phyloP scores from a whole-genome alignment of 1,140 invertebrate species.

The Nomia melanderi region DNA sequence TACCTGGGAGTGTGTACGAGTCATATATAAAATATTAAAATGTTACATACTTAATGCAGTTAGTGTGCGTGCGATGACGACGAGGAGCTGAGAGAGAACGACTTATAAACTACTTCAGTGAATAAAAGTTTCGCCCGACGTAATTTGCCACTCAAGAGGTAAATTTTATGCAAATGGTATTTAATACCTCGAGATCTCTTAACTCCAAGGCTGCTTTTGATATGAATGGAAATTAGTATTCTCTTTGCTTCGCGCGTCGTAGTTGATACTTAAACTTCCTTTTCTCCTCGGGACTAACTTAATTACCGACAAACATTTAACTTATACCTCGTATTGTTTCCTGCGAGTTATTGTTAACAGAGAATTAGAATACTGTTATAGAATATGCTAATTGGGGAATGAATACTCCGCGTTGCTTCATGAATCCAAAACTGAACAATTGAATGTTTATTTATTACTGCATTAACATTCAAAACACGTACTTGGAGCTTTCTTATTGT shows the following conservation, averaged over 20 bases:
- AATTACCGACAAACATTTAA: slow-evolving; percentile 28
- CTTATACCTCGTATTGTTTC: not conserved
- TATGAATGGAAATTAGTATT: slow-evolving; percentile 50
- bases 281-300: slow-evolving; percentile 8
- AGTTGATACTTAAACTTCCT: slow-evolving; percentile 35
- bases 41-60: not conserved
- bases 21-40: not conserved
- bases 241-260: slow-evolving; percentile 34
- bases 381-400: too few species aligned
- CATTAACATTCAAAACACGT: too few species aligned
- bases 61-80: not conserved
- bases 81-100: not conserved
- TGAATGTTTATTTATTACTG: not conserved
- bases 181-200: slow-evolving; percentile 49
- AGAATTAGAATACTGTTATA: not conserved
- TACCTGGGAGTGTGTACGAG: not conserved
- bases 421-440: not conserved
- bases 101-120: slow-evolving; percentile 24
- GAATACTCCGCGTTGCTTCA: too few species aligned
- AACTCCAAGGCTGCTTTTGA: slow-evolving; percentile 33
- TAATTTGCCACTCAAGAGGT: slow-evolving; percentile 42
- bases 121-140: slow-evolving; percentile 37
- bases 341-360: not conserved
- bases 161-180: slow-evolving; percentile 49
- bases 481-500: too few species aligned